Conservation (phyloP, 2,113 vertebrate genomes). For the Baryphthengus martii region DNA sequence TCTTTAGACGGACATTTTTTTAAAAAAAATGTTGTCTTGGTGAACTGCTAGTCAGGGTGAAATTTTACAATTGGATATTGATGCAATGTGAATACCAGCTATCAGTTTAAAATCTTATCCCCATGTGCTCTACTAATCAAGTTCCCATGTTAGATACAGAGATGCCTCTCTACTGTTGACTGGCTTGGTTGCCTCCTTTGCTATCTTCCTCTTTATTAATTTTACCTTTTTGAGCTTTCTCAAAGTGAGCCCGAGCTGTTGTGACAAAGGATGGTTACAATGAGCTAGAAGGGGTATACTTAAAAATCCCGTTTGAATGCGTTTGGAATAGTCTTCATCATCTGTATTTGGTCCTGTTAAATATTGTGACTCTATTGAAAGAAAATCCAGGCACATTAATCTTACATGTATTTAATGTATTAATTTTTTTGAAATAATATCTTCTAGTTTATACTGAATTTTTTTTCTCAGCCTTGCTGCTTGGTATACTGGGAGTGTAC, state of each 20-base stretch:
- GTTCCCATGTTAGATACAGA: not conserved
- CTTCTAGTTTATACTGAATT: not conserved
- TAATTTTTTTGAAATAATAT: not conserved
- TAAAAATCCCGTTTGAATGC: slow-evolving; percentile 49
- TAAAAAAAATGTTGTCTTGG: not conserved
- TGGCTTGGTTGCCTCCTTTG: slow-evolving; percentile 32
- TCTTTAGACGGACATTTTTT: not conserved
- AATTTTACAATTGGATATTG: not conserved
- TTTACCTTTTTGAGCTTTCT: slow-evolving; percentile 52
- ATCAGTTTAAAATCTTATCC: not conserved
- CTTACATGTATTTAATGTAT: not conserved
- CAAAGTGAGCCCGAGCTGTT: slow-evolving; percentile 37
- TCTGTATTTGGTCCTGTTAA: slow-evolving; percentile 55
- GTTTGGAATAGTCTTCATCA: slow-evolving; percentile 31
- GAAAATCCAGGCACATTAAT: not conserved
- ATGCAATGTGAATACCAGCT: not conserved
- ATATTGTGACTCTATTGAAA: slow-evolving; percentile 52
- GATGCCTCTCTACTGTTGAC: slow-evolving; percentile 6
- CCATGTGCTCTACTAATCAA: not conserved
- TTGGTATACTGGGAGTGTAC: slow-evolving; percentile 24
- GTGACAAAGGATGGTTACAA: slow-evolving; percentile 45
- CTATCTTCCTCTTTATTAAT: slow-evolving; percentile 17
- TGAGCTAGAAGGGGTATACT: slow-evolving; percentile 38
- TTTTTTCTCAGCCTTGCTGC: not conserved
- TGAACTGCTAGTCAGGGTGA: not conserved